Percentiles rank a stretch among this genome's conserved stretches.
These are phyloP conservation scores for Syndactyla subalaris DNA, from an alignment of 2,797 vertebrate species.

Conservation along the genomic window DNA sequence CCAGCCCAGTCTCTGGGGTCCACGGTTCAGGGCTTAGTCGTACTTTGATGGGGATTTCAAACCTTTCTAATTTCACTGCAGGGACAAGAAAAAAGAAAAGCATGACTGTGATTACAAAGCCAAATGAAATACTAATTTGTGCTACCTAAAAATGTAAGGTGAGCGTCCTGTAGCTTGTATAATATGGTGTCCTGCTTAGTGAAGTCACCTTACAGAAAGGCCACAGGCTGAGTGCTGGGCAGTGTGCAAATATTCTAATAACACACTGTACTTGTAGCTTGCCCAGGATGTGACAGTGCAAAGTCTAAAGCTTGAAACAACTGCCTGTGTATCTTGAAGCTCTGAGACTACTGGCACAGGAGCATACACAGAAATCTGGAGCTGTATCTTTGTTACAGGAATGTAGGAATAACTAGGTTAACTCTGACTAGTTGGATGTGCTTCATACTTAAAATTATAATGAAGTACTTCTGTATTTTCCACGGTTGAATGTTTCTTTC, in stretches of 20 bases:
- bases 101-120: background rate
- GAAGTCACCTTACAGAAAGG: background rate
- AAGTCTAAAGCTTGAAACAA: background rate
- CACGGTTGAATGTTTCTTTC: background rate
- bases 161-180: background rate
- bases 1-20: conserved; percentile 96
- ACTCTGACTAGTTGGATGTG: background rate
- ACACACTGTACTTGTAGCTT: background rate
- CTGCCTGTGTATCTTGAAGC: background rate
- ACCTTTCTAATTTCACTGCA: conserved; percentile 93
- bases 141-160: background rate
- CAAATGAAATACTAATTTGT: background rate
- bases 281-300: background rate
- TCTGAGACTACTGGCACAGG: background rate
- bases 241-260: background rate
- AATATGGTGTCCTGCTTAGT: background rate
- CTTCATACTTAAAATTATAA: background rate
- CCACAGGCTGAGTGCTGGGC: background rate
- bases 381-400: background rate
- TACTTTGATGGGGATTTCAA: conserved; percentile 96
- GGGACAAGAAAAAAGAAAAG: conserved; percentile 3
- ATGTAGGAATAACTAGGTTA: background rate
- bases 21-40: conserved; percentile 94
- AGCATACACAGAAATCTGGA: background rate
- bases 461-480: background rate